Base-by-base conservation (phyloP, 2,888 invertebrate species). In the Platycnemis pennipes region DNA sequence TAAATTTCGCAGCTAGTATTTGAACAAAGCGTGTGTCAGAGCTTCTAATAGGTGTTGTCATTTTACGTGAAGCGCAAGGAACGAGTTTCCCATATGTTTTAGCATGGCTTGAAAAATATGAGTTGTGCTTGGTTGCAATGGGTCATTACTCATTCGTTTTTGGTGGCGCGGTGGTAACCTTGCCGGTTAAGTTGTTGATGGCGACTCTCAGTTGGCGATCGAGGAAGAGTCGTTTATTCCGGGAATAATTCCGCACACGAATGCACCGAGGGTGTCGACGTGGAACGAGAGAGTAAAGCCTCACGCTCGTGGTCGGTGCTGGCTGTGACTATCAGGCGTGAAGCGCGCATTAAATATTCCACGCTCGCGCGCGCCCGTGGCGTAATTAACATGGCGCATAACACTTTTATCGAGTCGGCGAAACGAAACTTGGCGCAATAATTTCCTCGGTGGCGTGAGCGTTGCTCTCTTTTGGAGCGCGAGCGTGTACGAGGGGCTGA, bases 311-410 rank as follows among this genome's bases (percentile, higher is more conserved):
- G 22, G 56, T 19, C 22, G 56, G 56, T 19, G 56, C 56, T 56
- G 16, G 56, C 16, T 19, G 56, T 56, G 19, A n/a, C n/a, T n/a
- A n/a, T 22, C 22, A 3, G 56, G 56, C 56, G 56, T 56, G 56
- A 56, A 56, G 1, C 31, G 69, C 31, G 31, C 69, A 69, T 69
- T 69, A 31, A 56, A 56, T 69, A 69, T n/a, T 69, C 69, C 69
- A 69, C 69, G 69, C n/a, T n/a, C 69, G 69, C 26, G 69, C 69
- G 69, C n/a, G 69, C 69, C n/a, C 26, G 69, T n/a, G n/a, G 69
- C 69, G n/a, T 69, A 69, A 69, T 69, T 69, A n/a, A n/a, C 31
- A 1, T 31, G 7, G 69, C 69, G 31, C 69, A 31, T 69, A 31
- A 31, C 31, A 31, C 69, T 31, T 69, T 69, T 69, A n/a, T 69